Evolutionary conservation across 2,888 invertebrate species (phyloP).

Genomic region (Philopedon plagiatum): DNA sequence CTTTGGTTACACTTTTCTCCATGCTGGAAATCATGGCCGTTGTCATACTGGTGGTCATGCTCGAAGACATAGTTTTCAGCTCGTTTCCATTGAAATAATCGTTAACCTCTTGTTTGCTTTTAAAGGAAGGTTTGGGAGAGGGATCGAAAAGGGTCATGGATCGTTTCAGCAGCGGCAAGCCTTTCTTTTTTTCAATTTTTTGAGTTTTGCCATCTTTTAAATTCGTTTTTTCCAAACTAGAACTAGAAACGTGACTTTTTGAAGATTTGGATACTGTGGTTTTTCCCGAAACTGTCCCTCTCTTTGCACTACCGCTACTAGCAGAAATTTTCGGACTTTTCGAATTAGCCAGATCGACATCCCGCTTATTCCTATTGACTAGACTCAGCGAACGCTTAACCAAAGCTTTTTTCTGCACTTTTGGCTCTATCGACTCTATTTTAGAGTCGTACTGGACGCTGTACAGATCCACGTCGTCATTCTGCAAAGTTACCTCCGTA

Average conservation of each 20-base stretch:
- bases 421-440: conserved; percentile 63
- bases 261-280: conserved; percentile 36
- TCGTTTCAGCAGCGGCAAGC: conserved; percentile 72
- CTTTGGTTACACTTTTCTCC: conserved; percentile 8
- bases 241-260: conserved; percentile 44
- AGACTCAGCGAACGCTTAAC: conserved; percentile 52
- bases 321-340: conserved; percentile 23
- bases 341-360: conserved; percentile 20
- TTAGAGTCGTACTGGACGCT: conserved; percentile 68
- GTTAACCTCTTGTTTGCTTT: conserved; percentile 65
- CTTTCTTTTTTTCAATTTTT: conserved; percentile 55
- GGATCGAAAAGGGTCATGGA: conserved; percentile 73
- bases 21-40: conserved; percentile 21
- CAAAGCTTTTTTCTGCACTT: conserved; percentile 47
- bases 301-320: conserved; percentile 21
- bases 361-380: conserved; percentile 47
- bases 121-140: conserved; percentile 59
- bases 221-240: conserved; percentile 39
- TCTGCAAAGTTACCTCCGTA: conserved; percentile 56
- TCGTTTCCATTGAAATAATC: conserved; percentile 66
- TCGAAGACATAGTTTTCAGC: conserved; percentile 60
- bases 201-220: conserved; percentile 24
- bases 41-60: conserved; percentile 32
- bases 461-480: conserved; percentile 56
- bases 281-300: conserved; percentile 4